Percentiles rank a stretch among this genome's conserved stretches.
Conservation (phyloP, 2,888 invertebrate species). For the Strigamia transsilvanica region DNA sequence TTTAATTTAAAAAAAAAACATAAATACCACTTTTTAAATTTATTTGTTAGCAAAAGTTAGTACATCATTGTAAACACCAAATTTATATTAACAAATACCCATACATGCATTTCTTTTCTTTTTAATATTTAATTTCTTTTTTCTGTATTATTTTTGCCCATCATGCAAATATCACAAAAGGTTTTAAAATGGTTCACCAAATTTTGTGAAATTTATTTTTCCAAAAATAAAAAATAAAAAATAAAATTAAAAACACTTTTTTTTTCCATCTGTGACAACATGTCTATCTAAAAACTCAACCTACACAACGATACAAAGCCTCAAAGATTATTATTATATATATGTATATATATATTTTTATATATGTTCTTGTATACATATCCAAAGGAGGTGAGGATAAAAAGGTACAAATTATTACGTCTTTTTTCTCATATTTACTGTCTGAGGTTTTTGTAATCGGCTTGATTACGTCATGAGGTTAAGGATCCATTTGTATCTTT, state of each 20-base stretch:
- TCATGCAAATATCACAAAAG: not conserved
- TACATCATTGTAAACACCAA: constrained; percentile 14
- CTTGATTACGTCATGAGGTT: constrained; percentile 14
- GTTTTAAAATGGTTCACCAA: not conserved
- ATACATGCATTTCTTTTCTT: not conserved
- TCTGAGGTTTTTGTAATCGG: constrained; percentile 2
- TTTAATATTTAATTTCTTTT: not conserved
- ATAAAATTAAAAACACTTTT: not conserved
- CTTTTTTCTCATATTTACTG: not conserved
- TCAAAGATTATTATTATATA: constrained; percentile 15
- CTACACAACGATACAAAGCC: constrained; percentile 20
- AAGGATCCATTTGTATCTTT: not conserved
- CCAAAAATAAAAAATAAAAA: constrained; percentile 20
- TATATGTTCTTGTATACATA: constrained; percentile 12
- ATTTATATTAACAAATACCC: constrained; percentile 17
- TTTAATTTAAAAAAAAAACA: constrained; percentile 11
- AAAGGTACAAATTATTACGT: constrained; percentile 13
- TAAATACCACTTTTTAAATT: constrained; percentile 20
- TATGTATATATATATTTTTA: too few species aligned
- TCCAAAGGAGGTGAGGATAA: constrained; percentile 17
- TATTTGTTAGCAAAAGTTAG: constrained; percentile 20
- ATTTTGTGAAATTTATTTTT: constrained; percentile 14
- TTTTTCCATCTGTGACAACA: not conserved
- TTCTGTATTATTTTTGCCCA: not conserved
- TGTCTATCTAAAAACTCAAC: constrained; percentile 20